phyloP scores from a whole-genome alignment of 1,140 invertebrate genomes.

The Bombus soroeensis region DNA sequence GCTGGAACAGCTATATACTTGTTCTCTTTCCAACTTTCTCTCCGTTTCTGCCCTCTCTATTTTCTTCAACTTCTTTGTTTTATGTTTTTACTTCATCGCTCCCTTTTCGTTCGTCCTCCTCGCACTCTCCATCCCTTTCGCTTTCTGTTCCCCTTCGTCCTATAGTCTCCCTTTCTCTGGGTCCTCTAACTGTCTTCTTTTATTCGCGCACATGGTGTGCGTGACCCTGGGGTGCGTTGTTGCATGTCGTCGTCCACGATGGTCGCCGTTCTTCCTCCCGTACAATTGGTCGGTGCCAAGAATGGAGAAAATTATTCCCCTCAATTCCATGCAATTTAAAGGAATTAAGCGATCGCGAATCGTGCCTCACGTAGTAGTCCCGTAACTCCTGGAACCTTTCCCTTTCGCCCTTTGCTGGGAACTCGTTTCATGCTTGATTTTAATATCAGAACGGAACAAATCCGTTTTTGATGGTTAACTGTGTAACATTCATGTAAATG shows the following conservation, averaged over 20 bases:
- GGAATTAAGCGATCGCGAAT: slow-evolving; percentile 76
- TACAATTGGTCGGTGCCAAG: slow-evolving; percentile 75
- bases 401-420: background rate
- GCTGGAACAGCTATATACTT: background rate
- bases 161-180: background rate
- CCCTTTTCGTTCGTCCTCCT: background rate
- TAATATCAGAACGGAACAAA: background rate
- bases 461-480: background rate
- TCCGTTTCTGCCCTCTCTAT: background rate
- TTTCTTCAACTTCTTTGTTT: slow-evolving; percentile 20
- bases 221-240: slow-evolving; percentile 72
- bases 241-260: slow-evolving; percentile 62
- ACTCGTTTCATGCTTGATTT: background rate
- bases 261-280: slow-evolving; percentile 51
- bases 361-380: slow-evolving; percentile 27
- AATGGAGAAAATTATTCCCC: slow-evolving; percentile 79
- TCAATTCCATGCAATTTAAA: slow-evolving; percentile 80
- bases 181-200: slow-evolving; percentile 18
- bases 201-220: slow-evolving; percentile 47
- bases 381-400: slow-evolving; percentile 39
- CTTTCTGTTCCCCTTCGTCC: background rate
- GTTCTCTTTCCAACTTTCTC: background rate
- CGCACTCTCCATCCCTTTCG: background rate
- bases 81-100: background rate
- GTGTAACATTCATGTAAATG: background rate